A percentile compares a stretch with the other conserved stretches of the same genome.
Conservation (phyloP, 2,797 vertebrate genomes). For the Ctenopoma kingsleyae region DNA sequence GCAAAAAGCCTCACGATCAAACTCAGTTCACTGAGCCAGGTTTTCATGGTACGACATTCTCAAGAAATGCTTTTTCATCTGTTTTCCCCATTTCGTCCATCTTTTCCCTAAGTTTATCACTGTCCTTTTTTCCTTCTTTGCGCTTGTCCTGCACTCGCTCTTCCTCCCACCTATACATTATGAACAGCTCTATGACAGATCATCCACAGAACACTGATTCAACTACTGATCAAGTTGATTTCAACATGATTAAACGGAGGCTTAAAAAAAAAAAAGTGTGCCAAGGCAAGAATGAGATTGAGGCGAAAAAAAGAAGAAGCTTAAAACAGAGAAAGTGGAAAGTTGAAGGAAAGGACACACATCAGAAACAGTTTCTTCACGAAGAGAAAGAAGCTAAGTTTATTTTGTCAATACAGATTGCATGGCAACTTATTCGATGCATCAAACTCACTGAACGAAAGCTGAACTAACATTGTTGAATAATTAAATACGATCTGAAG, state of each 20-base stretch:
- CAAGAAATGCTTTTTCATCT: background rate
- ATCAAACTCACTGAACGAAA: background rate
- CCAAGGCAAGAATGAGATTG: background rate
- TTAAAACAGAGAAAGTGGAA: background rate
- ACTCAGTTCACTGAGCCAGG: no score
- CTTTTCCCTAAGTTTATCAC: background rate
- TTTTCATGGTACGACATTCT: background rate
- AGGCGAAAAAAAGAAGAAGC: background rate
- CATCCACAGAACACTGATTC: constrained; percentile 2
- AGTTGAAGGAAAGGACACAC: background rate
- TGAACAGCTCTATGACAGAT: constrained; percentile 15
- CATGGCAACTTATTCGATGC: no score
- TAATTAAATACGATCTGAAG: no score
- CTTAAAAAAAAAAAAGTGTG: background rate
- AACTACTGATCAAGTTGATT: background rate
- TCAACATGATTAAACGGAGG: background rate
- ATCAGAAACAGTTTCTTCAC: background rate
- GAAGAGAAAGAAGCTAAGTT: background rate
- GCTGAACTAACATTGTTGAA: background rate
- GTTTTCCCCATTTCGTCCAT: background rate
- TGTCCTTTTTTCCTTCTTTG: background rate
- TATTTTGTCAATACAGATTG: background rate
- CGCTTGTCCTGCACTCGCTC: background rate
- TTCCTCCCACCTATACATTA: background rate
- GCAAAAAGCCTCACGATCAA: no score